A percentile compares a stretch with the other conserved stretches of the same genome.
These are phyloP conservation scores for Zygothrica quintamaculata DNA, from an alignment of 2,888 invertebrate species.

Conservation along the genomic window DNA sequence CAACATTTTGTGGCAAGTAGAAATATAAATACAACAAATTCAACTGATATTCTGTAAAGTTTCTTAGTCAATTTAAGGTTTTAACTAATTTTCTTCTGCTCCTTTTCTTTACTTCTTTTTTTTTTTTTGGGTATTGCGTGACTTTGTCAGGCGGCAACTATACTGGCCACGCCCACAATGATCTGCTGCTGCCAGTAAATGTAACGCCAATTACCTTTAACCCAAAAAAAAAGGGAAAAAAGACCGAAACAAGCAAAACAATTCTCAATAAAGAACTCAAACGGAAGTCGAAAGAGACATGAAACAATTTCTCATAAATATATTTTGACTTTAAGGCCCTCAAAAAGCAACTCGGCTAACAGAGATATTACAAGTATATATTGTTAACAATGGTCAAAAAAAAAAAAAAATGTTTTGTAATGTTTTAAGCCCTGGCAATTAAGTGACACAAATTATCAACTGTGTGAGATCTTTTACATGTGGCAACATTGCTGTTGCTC, in stretches of 20 bases:
- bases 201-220: conserved; percentile 59
- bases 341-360: conserved; percentile 13
- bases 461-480: conserved; percentile 71
- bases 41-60: too few relatives aligned
- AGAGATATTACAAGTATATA: conserved; percentile 73
- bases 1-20: too few relatives aligned
- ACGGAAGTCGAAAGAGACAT: conserved; percentile 49
- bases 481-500: conserved; percentile 43
- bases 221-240: conserved; percentile 1
- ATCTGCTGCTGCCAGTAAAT: conserved; percentile 58
- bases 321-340: conserved; percentile 49
- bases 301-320: conserved; percentile 37
- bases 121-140: conserved; percentile 37
- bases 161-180: conserved; percentile 58
- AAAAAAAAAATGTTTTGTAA: conserved; percentile 67
- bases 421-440: conserved; percentile 75
- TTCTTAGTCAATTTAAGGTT: too few relatives aligned
- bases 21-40: too few relatives aligned
- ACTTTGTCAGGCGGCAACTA: conserved; percentile 45
- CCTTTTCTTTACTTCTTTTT: conserved; percentile 1
- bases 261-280: conserved; percentile 4
- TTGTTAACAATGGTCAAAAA: conserved; percentile 66
- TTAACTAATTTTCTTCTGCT: conserved; percentile 19
- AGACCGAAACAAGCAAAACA: not conserved
- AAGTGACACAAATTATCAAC: conserved; percentile 74